Percentiles rank a stretch among this genome's conserved stretches.
Conservation (phyloP, 2,797 vertebrate genomes). For the Sebastes jordani region DNA sequence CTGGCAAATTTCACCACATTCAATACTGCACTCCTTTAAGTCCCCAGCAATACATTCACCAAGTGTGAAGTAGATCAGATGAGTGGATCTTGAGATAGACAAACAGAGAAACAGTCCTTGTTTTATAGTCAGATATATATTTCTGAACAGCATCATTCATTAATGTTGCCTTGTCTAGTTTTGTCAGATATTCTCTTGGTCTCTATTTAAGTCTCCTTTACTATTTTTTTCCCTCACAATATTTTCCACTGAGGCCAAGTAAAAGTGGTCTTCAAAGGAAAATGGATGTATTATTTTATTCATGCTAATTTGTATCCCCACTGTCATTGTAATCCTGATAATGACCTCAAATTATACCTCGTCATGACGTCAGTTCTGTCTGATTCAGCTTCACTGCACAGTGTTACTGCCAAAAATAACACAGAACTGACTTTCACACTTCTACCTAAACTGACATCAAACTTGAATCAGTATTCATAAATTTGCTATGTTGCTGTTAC, state of each 20-base stretch:
- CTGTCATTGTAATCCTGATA: background rate
- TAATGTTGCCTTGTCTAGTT: background rate
- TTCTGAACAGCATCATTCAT: background rate
- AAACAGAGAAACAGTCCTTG: too few species aligned
- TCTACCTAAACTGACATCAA: background rate
- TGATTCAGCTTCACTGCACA: background rate
- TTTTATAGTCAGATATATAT: background rate
- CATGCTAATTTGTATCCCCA: background rate
- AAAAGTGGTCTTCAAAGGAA: background rate
- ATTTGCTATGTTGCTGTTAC: background rate
- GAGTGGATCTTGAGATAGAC: too few species aligned
- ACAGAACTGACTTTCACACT: background rate
- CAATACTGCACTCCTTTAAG: too few species aligned
- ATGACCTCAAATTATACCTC: background rate
- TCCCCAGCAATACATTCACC: too few species aligned
- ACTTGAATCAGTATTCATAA: conserved; percentile 28
- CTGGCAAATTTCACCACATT: too few species aligned
- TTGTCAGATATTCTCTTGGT: background rate
- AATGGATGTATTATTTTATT: background rate
- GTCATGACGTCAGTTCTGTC: background rate
- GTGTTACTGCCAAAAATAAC: background rate
- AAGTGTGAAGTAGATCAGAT: too few species aligned
- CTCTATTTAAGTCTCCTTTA: background rate
- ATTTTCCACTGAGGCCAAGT: background rate
- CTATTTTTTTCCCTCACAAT: background rate